A percentile compares a stretch with the other conserved stretches of the same genome.
These are phyloP conservation scores for Ellobius talpinus DNA, from an alignment of 2,113 vertebrate species.

Conservation along the genomic window DNA sequence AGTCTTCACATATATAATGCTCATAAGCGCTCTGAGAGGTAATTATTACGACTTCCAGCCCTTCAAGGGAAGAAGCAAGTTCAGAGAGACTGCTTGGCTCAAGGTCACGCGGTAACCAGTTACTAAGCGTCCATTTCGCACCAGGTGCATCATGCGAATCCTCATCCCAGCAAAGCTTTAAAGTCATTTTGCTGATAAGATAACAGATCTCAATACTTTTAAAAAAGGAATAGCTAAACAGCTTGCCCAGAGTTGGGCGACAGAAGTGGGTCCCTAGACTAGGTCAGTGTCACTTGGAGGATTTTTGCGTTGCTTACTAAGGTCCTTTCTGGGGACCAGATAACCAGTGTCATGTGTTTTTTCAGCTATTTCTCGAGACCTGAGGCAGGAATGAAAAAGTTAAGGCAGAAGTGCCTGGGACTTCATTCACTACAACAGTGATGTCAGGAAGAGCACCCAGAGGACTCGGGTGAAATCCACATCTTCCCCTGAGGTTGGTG, in stretches of 20 bases:
- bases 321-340: not conserved
- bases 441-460: not conserved
- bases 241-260: not conserved
- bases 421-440: not conserved
- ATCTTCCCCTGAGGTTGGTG: not conserved
- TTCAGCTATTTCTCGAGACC: not conserved
- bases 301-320: not conserved
- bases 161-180: not conserved
- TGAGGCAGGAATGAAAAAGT: not conserved
- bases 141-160: not conserved
- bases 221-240: constrained; percentile 13
- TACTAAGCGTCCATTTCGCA: not conserved
- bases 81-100: constrained; percentile 4
- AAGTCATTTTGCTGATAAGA: not conserved
- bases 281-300: not conserved
- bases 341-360: not conserved
- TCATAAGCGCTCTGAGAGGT: not conserved
- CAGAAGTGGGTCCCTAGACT: not conserved
- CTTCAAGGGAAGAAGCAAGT: not conserved
- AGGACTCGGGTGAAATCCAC: not conserved
- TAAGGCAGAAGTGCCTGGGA: not conserved
- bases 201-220: not conserved
- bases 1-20: not conserved
- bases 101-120: not conserved
- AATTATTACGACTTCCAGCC: constrained; percentile 22